These are phyloP conservation scores for Eupithecia vulgata DNA, from an alignment of 2,888 invertebrate species.

Conservation along the genomic window DNA sequence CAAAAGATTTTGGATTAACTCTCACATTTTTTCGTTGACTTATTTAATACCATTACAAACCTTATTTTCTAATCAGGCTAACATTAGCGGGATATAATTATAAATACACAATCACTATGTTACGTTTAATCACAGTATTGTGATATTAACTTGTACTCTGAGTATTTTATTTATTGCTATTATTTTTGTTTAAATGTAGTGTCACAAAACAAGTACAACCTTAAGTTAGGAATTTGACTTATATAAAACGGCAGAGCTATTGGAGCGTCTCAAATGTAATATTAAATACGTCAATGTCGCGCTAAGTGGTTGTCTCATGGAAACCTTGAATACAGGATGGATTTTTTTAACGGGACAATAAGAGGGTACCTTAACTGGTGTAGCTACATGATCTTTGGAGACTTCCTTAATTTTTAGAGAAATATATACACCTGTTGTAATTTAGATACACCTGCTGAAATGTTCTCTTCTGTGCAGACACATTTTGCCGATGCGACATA, in stretches of 20 bases:
- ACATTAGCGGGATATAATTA: conserved; percentile 64
- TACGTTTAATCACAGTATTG: conserved; percentile 43
- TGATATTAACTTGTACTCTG: conserved; percentile 52
- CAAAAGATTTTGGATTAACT: neutral
- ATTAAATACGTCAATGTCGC: no score
- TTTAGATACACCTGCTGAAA: no score
- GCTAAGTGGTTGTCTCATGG: no score
- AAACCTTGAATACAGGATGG: no score
- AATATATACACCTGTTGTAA: no score
- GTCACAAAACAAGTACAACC: conserved; percentile 34
- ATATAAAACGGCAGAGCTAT: conserved; percentile 19
- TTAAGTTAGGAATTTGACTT: conserved; percentile 27
- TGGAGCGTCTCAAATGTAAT: neutral
- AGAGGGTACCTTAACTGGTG: no score
- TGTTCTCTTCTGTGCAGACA: no score
- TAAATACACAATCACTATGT: conserved; percentile 40
- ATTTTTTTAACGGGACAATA: no score
- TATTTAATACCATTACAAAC: conserved; percentile 19
- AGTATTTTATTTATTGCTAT: conserved; percentile 48
- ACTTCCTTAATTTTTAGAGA: no score
- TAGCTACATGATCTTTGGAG: no score
- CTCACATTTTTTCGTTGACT: conserved; percentile 9
- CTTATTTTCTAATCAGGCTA: conserved; percentile 25
- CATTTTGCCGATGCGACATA: no score
- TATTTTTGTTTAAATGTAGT: conserved; percentile 32